These are phyloP conservation scores for Ibidorhyncha struthersii DNA, from an alignment of 2,113 vertebrate species.

Conservation along the genomic window DNA sequence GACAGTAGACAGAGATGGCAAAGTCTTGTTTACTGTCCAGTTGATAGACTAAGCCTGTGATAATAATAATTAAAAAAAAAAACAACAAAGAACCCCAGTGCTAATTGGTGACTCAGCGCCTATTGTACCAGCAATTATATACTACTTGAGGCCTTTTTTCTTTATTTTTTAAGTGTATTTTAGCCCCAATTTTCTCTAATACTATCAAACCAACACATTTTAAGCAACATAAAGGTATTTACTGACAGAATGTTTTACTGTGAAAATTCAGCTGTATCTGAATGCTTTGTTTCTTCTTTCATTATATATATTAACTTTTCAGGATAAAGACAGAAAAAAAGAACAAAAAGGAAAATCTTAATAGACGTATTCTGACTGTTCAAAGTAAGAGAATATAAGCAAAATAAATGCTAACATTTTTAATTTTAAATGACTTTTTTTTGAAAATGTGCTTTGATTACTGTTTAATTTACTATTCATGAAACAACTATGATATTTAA, in stretches of 20 bases:
- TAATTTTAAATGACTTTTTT: not conserved
- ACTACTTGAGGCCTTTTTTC: not conserved
- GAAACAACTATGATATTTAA: not conserved
- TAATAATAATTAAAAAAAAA: not conserved
- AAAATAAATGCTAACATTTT: not conserved
- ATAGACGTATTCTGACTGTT: not conserved
- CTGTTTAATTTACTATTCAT: not conserved
- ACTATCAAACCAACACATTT: not conserved
- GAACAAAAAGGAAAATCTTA: not conserved
- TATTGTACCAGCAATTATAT: not conserved
- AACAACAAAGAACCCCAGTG: not conserved
- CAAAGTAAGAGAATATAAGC: not conserved
- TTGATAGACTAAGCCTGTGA: not conserved
- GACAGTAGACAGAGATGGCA: slow-evolving; percentile 4
- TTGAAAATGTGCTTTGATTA: not conserved
- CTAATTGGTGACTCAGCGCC: not conserved
- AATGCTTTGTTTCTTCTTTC: not conserved
- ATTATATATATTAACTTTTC: not conserved
- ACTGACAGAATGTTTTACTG: not conserved
- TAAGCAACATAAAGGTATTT: not conserved
- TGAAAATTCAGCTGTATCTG: not conserved
- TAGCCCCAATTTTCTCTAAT: not conserved
- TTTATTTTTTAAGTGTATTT: not conserved
- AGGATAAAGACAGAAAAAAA: not conserved
- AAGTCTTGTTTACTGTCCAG: not conserved